Percentiles rank a stretch among this genome's conserved stretches.
These are phyloP conservation scores for Drosophila planitibia DNA, from an alignment of 2,888 invertebrate species.

Conservation along the genomic window DNA sequence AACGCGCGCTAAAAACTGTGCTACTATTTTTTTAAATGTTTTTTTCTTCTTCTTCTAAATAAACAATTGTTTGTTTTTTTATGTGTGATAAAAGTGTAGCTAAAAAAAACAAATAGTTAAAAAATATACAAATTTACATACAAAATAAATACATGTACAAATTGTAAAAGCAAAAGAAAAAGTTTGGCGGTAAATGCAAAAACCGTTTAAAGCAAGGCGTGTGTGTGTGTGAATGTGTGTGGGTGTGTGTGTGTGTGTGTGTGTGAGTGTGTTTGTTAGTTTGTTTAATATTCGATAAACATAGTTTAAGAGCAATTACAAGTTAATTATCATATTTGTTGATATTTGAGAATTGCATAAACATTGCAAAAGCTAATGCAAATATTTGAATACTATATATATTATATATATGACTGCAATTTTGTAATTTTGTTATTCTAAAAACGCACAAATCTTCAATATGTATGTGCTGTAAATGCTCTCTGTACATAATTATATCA, in stretches of 20 bases:
- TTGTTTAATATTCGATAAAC: not conserved
- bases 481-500: not conserved
- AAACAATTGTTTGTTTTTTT: slow-evolving; percentile 38
- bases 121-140: not conserved
- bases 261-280: not conserved
- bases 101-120: not conserved
- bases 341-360: not conserved
- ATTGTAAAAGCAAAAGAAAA: not conserved
- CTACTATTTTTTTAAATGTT: slow-evolving; percentile 11
- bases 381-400: not conserved
- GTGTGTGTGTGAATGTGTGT: slow-evolving; percentile 6
- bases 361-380: not conserved
- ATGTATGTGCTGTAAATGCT: not conserved
- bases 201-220: slow-evolving; percentile 8
- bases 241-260: not conserved
- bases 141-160: slow-evolving; percentile 2
- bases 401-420: not conserved
- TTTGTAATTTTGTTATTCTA: not conserved
- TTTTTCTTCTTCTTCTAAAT: slow-evolving; percentile 37
- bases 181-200: slow-evolving; percentile 61
- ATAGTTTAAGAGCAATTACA: not conserved
- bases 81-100: slow-evolving; percentile 39
- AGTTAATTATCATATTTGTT: not conserved
- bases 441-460: not conserved
- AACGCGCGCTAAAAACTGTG: slow-evolving; percentile 60